Evolutionary conservation across 2,888 invertebrate genomes (phyloP).

Genomic region (Nomada flava): DNA sequence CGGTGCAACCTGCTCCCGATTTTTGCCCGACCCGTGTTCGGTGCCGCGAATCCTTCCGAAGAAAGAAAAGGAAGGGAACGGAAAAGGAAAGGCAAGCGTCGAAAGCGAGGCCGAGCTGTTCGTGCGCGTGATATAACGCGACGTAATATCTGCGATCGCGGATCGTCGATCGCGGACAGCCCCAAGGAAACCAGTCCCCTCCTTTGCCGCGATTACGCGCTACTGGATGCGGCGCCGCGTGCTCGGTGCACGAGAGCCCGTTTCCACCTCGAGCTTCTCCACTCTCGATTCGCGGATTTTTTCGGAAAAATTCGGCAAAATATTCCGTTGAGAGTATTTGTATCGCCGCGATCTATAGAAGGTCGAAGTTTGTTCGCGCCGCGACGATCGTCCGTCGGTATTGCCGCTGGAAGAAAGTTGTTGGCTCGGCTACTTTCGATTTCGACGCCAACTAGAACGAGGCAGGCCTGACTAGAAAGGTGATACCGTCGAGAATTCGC

Average conservation of each 20-base stretch:
- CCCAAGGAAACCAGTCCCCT: slow-evolving; percentile 27
- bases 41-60: slow-evolving; percentile 40
- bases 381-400: no score
- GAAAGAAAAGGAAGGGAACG: slow-evolving; percentile 27
- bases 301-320: no score
- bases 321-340: no score
- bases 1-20: slow-evolving; percentile 66
- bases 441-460: background rate
- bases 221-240: background rate
- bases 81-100: slow-evolving; percentile 36
- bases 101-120: slow-evolving; percentile 46
- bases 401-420: no score
- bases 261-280: background rate
- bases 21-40: slow-evolving; percentile 47
- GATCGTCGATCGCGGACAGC: slow-evolving; percentile 12
- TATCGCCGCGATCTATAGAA: no score
- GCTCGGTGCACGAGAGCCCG: background rate
- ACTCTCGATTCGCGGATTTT: background rate
- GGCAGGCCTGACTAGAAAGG: background rate
- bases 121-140: slow-evolving; percentile 54
- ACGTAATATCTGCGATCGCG: slow-evolving; percentile 47
- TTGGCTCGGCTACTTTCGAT: no score
- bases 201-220: slow-evolving; percentile 18
- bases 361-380: no score
- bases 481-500: slow-evolving; percentile 21